Base-by-base conservation (phyloP, 2,797 vertebrate genomes). In the Hippoglossus hippoglossus region DNA sequence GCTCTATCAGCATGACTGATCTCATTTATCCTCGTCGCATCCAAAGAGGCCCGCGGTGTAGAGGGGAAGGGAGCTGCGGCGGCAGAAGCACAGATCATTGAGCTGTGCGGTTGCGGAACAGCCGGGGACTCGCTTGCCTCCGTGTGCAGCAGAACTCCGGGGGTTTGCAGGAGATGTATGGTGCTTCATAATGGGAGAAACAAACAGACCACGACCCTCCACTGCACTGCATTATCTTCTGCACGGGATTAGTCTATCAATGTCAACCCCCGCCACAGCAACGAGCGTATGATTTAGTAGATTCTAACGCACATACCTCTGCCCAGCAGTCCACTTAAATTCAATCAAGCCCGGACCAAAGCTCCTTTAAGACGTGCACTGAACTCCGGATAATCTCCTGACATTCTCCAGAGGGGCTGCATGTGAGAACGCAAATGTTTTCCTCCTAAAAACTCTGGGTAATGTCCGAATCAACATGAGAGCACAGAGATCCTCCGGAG, bases 1-100 rank as follows among this genome's bases (percentile, higher is more conserved):
- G 71, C 66, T 87, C 85, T 83, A 85, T 91, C 89, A 78, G 78
- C 80, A 85, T 87, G 89, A 89, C 87, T 85, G 91, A 91, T 91
- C 87, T 87, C 75, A 86, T 91, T 89, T 87, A 88, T 89, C 77
- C 81, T n/a, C 25, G 63, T 82, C 51, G 41, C 79, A 87, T 91
- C 84, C 86, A 76, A 77, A 87, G 81, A 77, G 72, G 80, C 81
- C 67, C 36, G 28, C 63, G 81, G 76, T 77, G 74, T 21, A 39
- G 63, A 46, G 44, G 15, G 67, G 59, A 83, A 57, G 62, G 67
- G 77, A 77, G 71, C 70, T 19, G 0, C 18, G 13, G 63, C 49
- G 11, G 55, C 53, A 71, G 53, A 75, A 58, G 69, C 74, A 66
- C 71, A 74, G 81, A 75, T 85, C 82, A 84, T 8, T 76, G 82